A percentile compares a stretch with the other conserved stretches of the same genome.
Conservation (phyloP, 2,797 vertebrate genomes). For the Myotis myotis region DNA sequence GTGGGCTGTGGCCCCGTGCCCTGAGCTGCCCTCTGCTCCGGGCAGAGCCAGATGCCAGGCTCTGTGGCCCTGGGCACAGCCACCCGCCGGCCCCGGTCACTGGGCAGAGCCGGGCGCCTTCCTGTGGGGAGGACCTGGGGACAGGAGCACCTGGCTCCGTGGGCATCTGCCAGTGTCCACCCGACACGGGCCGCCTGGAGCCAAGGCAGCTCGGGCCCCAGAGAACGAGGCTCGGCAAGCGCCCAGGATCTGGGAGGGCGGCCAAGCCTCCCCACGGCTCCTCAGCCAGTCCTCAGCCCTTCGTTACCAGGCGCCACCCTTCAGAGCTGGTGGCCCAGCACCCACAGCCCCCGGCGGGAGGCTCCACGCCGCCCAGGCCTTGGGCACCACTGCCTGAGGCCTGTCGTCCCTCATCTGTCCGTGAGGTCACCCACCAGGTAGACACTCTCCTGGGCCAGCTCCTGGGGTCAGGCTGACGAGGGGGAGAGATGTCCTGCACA, state of each 20-base stretch:
- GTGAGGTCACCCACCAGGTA: background rate
- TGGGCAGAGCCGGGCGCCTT: background rate
- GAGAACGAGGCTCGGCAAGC: too few relatives aligned
- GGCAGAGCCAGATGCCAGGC: background rate
- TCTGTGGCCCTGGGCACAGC: background rate
- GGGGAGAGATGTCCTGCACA: background rate
- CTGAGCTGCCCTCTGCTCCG: too few relatives aligned
- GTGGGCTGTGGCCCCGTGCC: too few relatives aligned
- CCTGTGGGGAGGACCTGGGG: background rate
- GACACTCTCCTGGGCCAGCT: background rate
- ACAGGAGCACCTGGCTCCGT: rapidly evolving
- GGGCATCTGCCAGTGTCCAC: background rate
- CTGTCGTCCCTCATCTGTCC: background rate
- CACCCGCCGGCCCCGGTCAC: rapidly evolving
- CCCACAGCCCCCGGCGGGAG: background rate
- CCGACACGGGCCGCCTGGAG: rapidly evolving
- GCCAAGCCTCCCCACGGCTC: background rate
- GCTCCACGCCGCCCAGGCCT: background rate
- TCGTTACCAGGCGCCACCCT: too few relatives aligned
- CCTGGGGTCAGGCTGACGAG: background rate
- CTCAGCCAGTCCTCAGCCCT: background rate
- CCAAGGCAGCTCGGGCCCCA: background rate
- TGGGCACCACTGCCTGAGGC: background rate
- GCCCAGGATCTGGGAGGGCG: background rate
- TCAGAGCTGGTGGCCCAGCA: too few relatives aligned